These are phyloP conservation scores for Chrysopa pallens DNA, from an alignment of 1,140 invertebrate genomes.

Conservation along the genomic window DNA sequence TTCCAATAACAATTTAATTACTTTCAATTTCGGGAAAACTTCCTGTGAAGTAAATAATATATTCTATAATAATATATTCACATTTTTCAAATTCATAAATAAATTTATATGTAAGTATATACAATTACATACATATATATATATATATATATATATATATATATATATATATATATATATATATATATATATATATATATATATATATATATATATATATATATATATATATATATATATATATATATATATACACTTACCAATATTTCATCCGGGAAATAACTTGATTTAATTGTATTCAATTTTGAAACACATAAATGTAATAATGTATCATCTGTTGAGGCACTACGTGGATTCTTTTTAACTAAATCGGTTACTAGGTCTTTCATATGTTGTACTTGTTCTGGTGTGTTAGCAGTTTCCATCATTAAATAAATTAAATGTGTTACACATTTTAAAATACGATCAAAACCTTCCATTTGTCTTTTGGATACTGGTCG, in stretches of 20 bases:
- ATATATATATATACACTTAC: conserved; percentile 22
- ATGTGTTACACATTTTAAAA: conserved; percentile 61
- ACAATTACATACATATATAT: too few relatives aligned
- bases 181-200: too few relatives aligned
- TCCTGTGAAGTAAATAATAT: conserved; percentile 23
- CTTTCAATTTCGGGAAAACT: conserved; percentile 52
- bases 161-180: too few relatives aligned
- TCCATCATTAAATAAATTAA: conserved; percentile 56
- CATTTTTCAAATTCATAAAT: neutral
- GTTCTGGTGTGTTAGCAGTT: conserved; percentile 32
- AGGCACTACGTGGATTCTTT: conserved; percentile 48
- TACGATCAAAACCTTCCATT: conserved; percentile 64
- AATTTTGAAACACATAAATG: conserved; percentile 62
- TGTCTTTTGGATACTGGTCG: conserved; percentile 58
- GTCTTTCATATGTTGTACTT: conserved; percentile 21
- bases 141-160: too few relatives aligned
- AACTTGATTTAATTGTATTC: conserved; percentile 61
- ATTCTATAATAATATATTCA: conserved; percentile 1
- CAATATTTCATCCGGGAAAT: conserved; percentile 54
- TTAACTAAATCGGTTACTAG: conserved; percentile 32
- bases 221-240: too few relatives aligned
- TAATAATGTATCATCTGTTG: conserved; percentile 55
- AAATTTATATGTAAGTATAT: conserved; percentile 2
- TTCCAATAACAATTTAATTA: conserved; percentile 49
- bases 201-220: too few relatives aligned